These are phyloP conservation scores for Xiphias gladius DNA, from an alignment of 2,113 vertebrate species.

Conservation along the genomic window DNA sequence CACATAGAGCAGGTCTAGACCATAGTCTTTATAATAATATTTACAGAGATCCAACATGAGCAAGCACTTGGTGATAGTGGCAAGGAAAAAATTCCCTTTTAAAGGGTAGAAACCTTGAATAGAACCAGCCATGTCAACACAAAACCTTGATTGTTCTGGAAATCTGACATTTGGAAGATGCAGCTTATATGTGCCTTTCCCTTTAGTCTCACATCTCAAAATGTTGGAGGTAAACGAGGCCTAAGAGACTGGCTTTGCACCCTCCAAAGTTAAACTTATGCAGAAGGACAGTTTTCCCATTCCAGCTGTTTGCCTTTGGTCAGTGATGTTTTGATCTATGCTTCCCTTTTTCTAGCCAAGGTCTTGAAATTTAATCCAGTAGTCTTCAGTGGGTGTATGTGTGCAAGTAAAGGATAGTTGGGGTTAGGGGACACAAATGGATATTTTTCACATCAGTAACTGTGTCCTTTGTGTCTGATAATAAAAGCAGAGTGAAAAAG, in stretches of 20 bases:
- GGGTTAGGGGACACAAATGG: constrained; percentile 15
- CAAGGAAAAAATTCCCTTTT: no score
- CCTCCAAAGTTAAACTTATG: constrained; percentile 9
- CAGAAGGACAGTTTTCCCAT: constrained; percentile 37
- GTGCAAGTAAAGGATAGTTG: not conserved
- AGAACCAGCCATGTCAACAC: not conserved
- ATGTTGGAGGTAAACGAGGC: not conserved
- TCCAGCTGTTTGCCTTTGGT: constrained; percentile 35
- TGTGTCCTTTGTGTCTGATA: constrained; percentile 24
- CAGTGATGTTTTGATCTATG: constrained; percentile 36
- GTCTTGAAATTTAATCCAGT: constrained; percentile 27
- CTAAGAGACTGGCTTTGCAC: not conserved
- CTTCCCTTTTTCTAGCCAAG: constrained; percentile 11
- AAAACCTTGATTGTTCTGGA: not conserved
- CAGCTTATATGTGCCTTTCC: not conserved
- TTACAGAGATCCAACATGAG: no score
- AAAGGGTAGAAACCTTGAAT: no score
- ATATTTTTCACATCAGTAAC: not conserved
- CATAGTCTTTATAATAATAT: no score
- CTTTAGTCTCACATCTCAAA: not conserved
- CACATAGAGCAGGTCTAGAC: no score
- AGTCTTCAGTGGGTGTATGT: not conserved
- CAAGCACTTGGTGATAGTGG: no score
- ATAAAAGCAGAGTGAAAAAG: not conserved
- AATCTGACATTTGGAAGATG: not conserved